These are phyloP conservation scores for Amyelois transitella DNA, from an alignment of 1,140 invertebrate genomes.

Conservation along the genomic window DNA sequence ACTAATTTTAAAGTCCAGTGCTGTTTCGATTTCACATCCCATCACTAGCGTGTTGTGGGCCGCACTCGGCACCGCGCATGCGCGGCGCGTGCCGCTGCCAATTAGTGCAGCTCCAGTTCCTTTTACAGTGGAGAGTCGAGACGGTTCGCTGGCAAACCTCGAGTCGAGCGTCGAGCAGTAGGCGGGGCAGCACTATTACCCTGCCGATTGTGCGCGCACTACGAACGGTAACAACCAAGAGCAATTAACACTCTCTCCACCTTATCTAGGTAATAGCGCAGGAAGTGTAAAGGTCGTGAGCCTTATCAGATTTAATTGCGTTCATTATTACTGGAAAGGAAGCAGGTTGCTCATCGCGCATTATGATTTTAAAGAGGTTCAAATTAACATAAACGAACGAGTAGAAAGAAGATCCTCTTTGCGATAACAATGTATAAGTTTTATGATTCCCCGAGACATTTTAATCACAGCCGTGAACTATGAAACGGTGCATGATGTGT, in stretches of 20 bases:
- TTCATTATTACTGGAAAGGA: conserved; percentile 55
- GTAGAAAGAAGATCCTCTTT: conserved; percentile 37
- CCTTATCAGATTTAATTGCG: conserved; percentile 66
- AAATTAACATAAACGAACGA: conserved; percentile 53
- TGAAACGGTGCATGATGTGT: conserved; percentile 49
- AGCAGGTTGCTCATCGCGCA: conserved; percentile 46
- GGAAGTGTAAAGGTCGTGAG: conserved; percentile 68
- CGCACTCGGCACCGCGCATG: conserved; percentile 31
- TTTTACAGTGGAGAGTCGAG: conserved; percentile 58
- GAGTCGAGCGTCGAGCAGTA: conserved; percentile 17
- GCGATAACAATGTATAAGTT: conserved; percentile 50
- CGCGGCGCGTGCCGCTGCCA: conserved; percentile 66
- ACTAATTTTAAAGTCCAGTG: conserved; percentile 36
- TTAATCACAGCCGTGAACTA: conserved; percentile 72
- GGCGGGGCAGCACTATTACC: conserved; percentile 45
- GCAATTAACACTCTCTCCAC: conserved; percentile 52
- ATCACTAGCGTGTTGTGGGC: conserved; percentile 60
- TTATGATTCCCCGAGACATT: conserved; percentile 52
- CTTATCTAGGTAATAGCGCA: conserved; percentile 39
- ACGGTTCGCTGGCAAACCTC: conserved; percentile 44
- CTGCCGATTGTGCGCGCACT: conserved; percentile 38
- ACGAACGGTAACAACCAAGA: conserved; percentile 28
- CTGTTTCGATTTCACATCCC: conserved; percentile 65
- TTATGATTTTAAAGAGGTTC: conserved; percentile 60
- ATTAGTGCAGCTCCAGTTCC: conserved; percentile 72